Conservation (phyloP, 1,140 invertebrate species). For the Apocrypta bakeri region DNA sequence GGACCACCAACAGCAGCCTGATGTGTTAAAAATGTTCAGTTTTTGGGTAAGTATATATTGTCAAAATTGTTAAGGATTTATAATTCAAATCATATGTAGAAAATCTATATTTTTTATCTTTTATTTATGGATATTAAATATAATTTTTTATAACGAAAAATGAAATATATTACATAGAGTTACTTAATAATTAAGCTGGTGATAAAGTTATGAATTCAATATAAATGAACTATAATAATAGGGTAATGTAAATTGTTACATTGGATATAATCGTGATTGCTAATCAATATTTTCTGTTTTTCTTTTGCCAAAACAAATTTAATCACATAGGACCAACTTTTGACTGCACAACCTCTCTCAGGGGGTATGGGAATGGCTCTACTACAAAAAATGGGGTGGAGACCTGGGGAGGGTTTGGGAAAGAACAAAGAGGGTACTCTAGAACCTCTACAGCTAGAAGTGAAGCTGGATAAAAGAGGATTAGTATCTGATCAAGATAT, state of each 20-base stretch:
- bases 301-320: constrained; percentile 42
- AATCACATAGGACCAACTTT: constrained; percentile 86
- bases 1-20: constrained; percentile 70
- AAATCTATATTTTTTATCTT: constrained; percentile 7
- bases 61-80: constrained; percentile 21
- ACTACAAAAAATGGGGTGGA: constrained; percentile 99
- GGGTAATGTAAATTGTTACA: too few relatives aligned
- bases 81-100: constrained; percentile 3
- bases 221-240: too few relatives aligned
- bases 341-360: constrained; percentile 87
- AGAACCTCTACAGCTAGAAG: constrained; percentile 91
- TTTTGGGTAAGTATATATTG: constrained; percentile 68
- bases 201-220: too few relatives aligned
- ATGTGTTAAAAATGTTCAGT: constrained; percentile 64
- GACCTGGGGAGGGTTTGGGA: constrained; percentile 94
- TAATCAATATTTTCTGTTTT: constrained; percentile 19
- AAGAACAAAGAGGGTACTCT: constrained; percentile 94
- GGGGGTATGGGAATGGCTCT: constrained; percentile 97
- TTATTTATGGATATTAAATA: not conserved
- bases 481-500: constrained; percentile 83
- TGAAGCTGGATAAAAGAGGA: constrained; percentile 96
- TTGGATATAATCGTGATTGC: not conserved
- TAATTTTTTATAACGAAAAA: too few relatives aligned
- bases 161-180: too few relatives aligned
- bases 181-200: too few relatives aligned